Conservation (phyloP, 2,888 invertebrate genomes). For the Plutella xylostella region DNA sequence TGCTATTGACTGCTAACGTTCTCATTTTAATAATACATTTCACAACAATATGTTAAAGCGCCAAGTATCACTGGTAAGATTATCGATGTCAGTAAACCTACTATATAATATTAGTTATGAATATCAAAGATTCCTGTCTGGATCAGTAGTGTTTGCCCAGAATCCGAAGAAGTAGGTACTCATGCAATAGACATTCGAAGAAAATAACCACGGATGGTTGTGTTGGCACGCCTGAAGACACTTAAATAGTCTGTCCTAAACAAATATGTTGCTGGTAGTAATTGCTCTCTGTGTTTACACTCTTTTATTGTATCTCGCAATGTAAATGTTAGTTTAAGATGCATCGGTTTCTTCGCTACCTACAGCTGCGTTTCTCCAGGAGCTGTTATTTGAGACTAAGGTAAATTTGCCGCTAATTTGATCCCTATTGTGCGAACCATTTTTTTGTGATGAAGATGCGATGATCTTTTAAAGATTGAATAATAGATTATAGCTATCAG, state of each 20-base stretch:
- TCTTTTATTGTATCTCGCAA: slow-evolving; percentile 65
- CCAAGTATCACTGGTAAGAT: too few species aligned
- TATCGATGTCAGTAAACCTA: too few species aligned
- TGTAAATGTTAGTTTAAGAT: slow-evolving; percentile 63
- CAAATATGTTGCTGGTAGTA: slow-evolving; percentile 65
- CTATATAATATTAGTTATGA: too few species aligned
- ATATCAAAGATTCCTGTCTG: too few species aligned
- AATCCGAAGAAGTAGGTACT: slow-evolving; percentile 28
- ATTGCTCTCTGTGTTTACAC: slow-evolving; percentile 64
- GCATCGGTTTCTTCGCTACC: slow-evolving; percentile 54
- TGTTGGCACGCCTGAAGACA: slow-evolving; percentile 60
- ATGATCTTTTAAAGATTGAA: too few species aligned
- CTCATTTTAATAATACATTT: too few species aligned
- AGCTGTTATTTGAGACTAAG: slow-evolving; percentile 34
- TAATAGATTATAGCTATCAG: too few species aligned
- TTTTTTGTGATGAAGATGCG: too few species aligned
- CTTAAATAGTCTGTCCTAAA: slow-evolving; percentile 67
- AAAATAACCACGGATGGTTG: slow-evolving; percentile 33
- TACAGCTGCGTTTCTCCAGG: slow-evolving; percentile 42
- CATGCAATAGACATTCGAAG: slow-evolving; percentile 2
- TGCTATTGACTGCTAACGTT: too few species aligned
- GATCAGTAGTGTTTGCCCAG: slow-evolving; percentile 55
- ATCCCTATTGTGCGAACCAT: too few species aligned
- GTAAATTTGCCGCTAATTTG: slow-evolving; percentile 56
- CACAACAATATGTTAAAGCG: too few species aligned